Evolutionary conservation across 2,888 invertebrate genomes (phyloP), one percentile per base, ranked within the genome.

Genomic region (Meandrusa payeni): DNA sequence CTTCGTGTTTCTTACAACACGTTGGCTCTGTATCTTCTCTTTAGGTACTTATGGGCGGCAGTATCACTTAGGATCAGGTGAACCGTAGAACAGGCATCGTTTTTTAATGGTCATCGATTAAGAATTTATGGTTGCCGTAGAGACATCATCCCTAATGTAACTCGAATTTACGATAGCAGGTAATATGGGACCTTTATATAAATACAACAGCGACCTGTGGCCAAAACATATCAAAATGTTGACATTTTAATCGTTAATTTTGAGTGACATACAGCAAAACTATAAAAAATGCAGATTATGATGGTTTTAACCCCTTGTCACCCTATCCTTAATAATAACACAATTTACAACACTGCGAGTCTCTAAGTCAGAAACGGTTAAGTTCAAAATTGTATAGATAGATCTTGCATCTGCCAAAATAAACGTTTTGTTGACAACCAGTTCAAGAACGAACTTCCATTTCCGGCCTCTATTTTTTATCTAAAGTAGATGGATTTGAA

Each of bases 401-500:
- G n/a, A 32, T 40, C 20, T 12, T n/a, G 11, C 43, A 43, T 43
- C 37, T 32, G 37, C 32, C 27, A 26, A 38, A 31, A 31, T 31
- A 33, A 28, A 43, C 47, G 54, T 56, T 67, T 75, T 76, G 69
- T 62, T 63, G 70, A 56, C 64, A 61, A 63, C 62, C 60, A 60
- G 61, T 61, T 61, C 59, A 63, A 70, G 67, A 72, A 70, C 63
- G 54, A 69, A 65, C 55, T 61, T 46, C 37, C 58, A 64, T 71
- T 80, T 81, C 79, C 76, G 73, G 69, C 71, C 62, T 72, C 69
- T 70, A 66, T 70, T 71, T 74, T 74, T 72, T 56, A 50, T 52
- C 39, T 40, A 54, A 50, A 59, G 51, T 64, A 69, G 75, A 74
- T 72, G 69, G 65, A 64, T 59, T 75, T 80, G 74, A 81, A 85